Base-by-base conservation (phyloP, 2,888 invertebrate genomes). In the Drosophila mercatorum region DNA sequence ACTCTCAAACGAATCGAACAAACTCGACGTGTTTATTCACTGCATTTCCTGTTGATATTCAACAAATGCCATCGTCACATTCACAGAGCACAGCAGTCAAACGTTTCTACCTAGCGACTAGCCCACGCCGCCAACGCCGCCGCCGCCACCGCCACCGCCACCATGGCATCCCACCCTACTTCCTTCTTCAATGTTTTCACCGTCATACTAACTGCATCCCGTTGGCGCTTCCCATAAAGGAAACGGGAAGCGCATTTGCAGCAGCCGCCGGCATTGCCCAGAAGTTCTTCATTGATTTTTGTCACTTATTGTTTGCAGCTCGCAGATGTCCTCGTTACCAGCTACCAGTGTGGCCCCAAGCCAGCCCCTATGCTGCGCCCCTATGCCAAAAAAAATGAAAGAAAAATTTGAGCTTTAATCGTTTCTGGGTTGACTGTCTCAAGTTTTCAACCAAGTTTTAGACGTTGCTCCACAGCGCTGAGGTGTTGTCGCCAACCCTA, bases 31-130 rank as follows among this genome's bases (percentile, higher is more conserved):
- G 88, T 88, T 87, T 87, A 86, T 87, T 87, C 86, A 87, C 83
- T 87, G 86, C 88, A 88, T 87, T 87, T 87, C 86, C 86, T 85
- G 86, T 88, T 88, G 88, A 87, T 87, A 86, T 86, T 79, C 72
- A 82, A 82, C 84, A 87, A 85, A 87, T 82, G 87, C 76, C 78
- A 67, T 47, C 61, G 55, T 60, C 57, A 57, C 72, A 67, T 55
- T 65, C 68, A 53, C 52, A 36, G n/a, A 46, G 17, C 36, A 26
- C 40, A 12, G 44, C 66, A 71, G 61, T 62, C 68, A 68, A 66
- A 58, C 38, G 53, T n/a, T 46, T 40, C 34, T 22, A 26, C 55
- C 28, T 40, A 17, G 10, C 44, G n/a, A 51, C n/a, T 40, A 31
- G n/a, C 51, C 28, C 11, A 17, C 46, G 3, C 17, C 12, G 26